Percentiles rank a stretch among this genome's conserved stretches.
phyloP scores from a whole-genome alignment of 2,888 invertebrate species.

The Camponotus fellah region DNA sequence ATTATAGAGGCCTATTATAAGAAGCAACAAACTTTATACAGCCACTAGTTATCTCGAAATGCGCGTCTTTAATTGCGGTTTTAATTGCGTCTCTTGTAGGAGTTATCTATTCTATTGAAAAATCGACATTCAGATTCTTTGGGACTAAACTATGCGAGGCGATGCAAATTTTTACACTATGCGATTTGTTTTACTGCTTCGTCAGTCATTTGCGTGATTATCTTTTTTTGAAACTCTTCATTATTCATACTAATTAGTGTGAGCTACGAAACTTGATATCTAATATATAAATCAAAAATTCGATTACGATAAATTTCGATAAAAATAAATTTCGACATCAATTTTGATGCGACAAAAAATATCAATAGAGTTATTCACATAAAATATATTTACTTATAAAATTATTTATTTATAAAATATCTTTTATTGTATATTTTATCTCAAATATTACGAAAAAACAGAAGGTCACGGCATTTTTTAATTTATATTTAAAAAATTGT shows the following conservation, averaged over 20 bases:
- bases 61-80: neutral
- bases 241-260: neutral
- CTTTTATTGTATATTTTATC: neutral
- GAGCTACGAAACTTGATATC: neutral
- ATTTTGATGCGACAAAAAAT: neutral
- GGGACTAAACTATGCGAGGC: neutral
- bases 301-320: neutral
- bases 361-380: neutral
- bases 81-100: conserved; percentile 16
- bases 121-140: neutral
- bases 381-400: no score
- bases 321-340: neutral
- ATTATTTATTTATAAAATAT: neutral
- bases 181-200: neutral
- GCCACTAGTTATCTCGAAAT: conserved; percentile 31
- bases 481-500: neutral
- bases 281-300: neutral
- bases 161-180: neutral
- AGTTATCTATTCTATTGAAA: conserved; percentile 3
- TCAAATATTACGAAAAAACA: neutral
- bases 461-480: neutral
- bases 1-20: conserved; percentile 24
- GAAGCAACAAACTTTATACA: conserved; percentile 7
- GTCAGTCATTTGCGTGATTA: neutral
- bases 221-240: neutral